Conservation (phyloP, 2,113 vertebrate species). For the Atrichornis clamosus region DNA sequence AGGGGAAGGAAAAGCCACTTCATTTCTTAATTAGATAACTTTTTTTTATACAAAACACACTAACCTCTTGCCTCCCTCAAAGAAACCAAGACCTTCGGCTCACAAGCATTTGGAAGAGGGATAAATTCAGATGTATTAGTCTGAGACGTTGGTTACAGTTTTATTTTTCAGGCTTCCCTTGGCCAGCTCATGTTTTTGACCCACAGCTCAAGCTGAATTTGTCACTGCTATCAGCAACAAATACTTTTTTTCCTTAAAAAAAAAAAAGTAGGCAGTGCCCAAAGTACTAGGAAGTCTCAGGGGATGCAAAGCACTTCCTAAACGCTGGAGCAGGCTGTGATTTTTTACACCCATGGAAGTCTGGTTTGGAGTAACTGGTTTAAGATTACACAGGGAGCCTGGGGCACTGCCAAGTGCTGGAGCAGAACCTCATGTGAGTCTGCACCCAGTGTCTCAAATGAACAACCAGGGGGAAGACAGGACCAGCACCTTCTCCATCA, state of each 20-base stretch:
- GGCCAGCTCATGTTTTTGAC: background rate
- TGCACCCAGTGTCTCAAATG: background rate
- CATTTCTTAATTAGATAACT: background rate
- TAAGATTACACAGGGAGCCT: constrained; percentile 6
- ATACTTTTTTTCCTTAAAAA: background rate
- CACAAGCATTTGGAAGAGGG: background rate
- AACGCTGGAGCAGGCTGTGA: constrained; percentile 17
- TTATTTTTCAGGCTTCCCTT: background rate
- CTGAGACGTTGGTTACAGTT: background rate
- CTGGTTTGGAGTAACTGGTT: background rate
- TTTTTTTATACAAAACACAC: background rate
- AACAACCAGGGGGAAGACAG: background rate
- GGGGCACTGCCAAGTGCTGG: background rate
- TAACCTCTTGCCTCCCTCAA: background rate
- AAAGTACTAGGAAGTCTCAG: constrained; percentile 22
- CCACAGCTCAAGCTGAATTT: background rate
- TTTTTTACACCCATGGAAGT: constrained; percentile 59
- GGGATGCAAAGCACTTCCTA: constrained; percentile 47
- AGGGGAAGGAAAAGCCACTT: background rate
- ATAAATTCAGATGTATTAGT: background rate
- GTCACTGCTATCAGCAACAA: background rate
- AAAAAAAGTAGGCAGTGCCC: background rate
- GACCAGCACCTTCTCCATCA: background rate
- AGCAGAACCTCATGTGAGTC: background rate
- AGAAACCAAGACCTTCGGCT: background rate